These are phyloP conservation scores for Acleris cristana DNA, from an alignment of 2,888 invertebrate genomes.

Conservation along the genomic window DNA sequence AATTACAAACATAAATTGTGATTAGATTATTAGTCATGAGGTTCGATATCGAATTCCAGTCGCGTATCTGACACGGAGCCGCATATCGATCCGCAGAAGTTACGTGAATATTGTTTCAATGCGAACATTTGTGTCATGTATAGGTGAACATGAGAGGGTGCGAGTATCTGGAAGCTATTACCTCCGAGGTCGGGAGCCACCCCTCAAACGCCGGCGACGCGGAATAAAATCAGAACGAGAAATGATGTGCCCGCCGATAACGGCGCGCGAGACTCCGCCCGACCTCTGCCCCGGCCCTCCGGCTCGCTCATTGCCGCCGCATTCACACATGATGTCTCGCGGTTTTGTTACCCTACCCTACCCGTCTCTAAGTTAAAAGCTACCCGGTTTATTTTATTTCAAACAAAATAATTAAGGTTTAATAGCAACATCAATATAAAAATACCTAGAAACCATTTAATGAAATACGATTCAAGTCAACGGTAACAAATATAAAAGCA, in stretches of 20 bases:
- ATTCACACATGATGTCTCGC: conserved; percentile 62
- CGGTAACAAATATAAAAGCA: conserved; percentile 34
- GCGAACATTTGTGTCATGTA: conserved; percentile 66
- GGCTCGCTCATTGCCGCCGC: conserved; percentile 56
- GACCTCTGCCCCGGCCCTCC: conserved; percentile 46
- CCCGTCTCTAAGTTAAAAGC: conserved; percentile 1
- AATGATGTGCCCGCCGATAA: conserved; percentile 73
- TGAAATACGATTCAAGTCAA: conserved; percentile 35
- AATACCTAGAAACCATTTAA: conserved; percentile 24
- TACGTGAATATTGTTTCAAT: conserved; percentile 76
- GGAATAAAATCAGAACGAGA: conserved; percentile 77
- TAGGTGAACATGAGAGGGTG: conserved; percentile 62
- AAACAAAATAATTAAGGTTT: too few relatives aligned
- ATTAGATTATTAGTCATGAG: conserved; percentile 44
- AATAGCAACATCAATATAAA: conserved; percentile 9
- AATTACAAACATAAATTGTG: conserved; percentile 55
- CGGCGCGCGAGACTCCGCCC: conserved; percentile 52
- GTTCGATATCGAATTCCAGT: conserved; percentile 55
- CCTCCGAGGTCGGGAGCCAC: conserved; percentile 56
- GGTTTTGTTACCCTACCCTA: conserved; percentile 49
- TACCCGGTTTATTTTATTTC: conserved; percentile 21
- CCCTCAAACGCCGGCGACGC: conserved; percentile 58
- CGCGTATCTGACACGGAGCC: conserved; percentile 62
- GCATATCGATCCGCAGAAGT: conserved; percentile 62
- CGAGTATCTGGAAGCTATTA: conserved; percentile 73